Percentiles rank a stretch among this genome's conserved stretches.
These are phyloP conservation scores for Allophyes oxyacanthae DNA, from an alignment of 2,888 invertebrate genomes.

Conservation along the genomic window DNA sequence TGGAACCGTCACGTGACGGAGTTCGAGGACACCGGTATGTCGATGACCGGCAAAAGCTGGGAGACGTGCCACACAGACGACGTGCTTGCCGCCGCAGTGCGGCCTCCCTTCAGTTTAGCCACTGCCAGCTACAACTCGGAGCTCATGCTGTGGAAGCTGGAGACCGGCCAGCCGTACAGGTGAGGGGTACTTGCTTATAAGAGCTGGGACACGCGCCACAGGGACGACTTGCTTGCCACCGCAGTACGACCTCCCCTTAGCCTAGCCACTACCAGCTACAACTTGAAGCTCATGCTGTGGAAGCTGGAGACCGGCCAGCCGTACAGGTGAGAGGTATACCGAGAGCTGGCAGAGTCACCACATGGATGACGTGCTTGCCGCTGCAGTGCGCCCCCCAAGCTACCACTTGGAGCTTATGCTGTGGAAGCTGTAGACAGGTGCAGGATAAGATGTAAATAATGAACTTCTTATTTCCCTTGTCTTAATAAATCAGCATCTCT, in stretches of 20 bases:
- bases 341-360: slow-evolving; percentile 93
- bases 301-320: slow-evolving; percentile 94
- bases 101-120: slow-evolving; percentile 91
- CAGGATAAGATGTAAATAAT: too few relatives aligned
- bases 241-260: slow-evolving; percentile 91
- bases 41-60: slow-evolving; percentile 91
- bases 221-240: slow-evolving; percentile 92
- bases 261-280: slow-evolving; percentile 93
- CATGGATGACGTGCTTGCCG: slow-evolving; percentile 93
- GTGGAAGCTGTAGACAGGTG: too few relatives aligned
- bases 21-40: slow-evolving; percentile 87
- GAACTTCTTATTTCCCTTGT: too few relatives aligned
- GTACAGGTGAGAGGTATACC: slow-evolving; percentile 83
- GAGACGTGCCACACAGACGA: slow-evolving; percentile 92
- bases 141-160: slow-evolving; percentile 94
- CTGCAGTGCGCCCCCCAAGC: slow-evolving; percentile 86
- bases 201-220: background rate
- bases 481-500: too few relatives aligned
- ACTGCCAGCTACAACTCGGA: slow-evolving; percentile 94
- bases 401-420: too few relatives aligned
- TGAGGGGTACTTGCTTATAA: slow-evolving; percentile 30
- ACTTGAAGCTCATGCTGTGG: slow-evolving; percentile 95
- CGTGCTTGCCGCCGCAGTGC: slow-evolving; percentile 92
- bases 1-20: slow-evolving; percentile 94
- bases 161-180: slow-evolving; percentile 94